phyloP scores from a whole-genome alignment of 2,888 invertebrate species.

The Scaeva pyrastri region DNA sequence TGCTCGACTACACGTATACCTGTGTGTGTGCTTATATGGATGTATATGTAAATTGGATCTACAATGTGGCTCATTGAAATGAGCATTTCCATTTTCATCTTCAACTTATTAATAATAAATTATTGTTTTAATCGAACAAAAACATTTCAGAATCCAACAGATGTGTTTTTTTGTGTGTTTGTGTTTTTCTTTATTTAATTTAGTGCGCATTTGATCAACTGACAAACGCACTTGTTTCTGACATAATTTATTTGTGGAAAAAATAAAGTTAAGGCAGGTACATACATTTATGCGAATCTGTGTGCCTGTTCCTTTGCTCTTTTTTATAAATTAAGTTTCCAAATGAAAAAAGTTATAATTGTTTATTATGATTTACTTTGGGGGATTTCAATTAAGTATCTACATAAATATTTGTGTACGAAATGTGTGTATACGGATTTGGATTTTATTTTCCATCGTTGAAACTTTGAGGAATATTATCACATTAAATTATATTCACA shows the following conservation, averaged over 20 bases:
- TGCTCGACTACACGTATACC: neutral
- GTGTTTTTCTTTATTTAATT: neutral
- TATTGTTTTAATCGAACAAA: slow-evolving; percentile 22
- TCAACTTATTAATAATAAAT: slow-evolving; percentile 10
- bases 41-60: neutral
- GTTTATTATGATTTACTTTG: slow-evolving; percentile 16
- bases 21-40: too few relatives aligned
- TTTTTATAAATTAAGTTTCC: slow-evolving; percentile 11
- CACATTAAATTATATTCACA: neutral
- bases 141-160: slow-evolving; percentile 4
- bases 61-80: slow-evolving; percentile 12
- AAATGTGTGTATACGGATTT: neutral
- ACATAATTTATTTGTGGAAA: neutral
- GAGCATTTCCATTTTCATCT: neutral
- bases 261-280: neutral
- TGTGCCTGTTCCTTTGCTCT: neutral
- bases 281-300: neutral
- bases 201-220: slow-evolving; percentile 1
- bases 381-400: neutral
- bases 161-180: slow-evolving; percentile 1
- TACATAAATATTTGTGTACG: neutral
- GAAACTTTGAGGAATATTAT: slow-evolving; percentile 12
- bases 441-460: too few relatives aligned
- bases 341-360: neutral
- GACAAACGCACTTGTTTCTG: slow-evolving; percentile 7